These are phyloP conservation scores for Oxyruncus cristatus DNA, from an alignment of 2,113 vertebrate genomes.

Conservation along the genomic window DNA sequence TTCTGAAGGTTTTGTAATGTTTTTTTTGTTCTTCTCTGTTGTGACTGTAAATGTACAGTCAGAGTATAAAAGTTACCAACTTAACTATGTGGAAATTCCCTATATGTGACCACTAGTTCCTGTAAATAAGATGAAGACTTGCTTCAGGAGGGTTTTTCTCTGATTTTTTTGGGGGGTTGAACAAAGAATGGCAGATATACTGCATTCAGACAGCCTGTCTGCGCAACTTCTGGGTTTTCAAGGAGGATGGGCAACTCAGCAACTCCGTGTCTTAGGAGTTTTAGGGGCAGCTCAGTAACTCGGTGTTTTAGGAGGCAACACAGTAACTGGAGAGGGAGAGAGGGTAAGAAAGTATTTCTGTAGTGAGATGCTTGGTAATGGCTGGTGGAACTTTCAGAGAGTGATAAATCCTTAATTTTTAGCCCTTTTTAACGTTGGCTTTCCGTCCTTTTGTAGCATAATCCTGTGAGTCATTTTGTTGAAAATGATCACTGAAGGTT, in stretches of 20 bases:
- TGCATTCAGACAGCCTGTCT: neutral
- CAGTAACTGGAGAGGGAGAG: neutral
- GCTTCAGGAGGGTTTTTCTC: neutral
- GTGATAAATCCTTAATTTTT: neutral
- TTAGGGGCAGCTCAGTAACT: neutral
- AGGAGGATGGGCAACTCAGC: neutral
- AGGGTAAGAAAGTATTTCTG: neutral
- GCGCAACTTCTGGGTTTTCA: neutral
- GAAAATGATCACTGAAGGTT: fast-evolving
- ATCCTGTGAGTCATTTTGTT: neutral
- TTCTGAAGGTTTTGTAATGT: neutral
- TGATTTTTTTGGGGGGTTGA: neutral
- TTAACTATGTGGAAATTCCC: constrained; percentile 53
- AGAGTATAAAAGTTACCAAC: neutral
- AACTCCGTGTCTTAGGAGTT: neutral
- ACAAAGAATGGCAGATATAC: neutral
- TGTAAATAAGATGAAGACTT: neutral
- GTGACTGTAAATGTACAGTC: neutral
- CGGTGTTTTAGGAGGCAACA: neutral
- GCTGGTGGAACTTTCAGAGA: neutral
- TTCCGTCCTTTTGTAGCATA: neutral
- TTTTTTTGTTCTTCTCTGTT: neutral
- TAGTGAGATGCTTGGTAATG: neutral
- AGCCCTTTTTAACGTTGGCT: fast-evolving
- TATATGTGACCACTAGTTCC: neutral